phyloP scores from a whole-genome alignment of 2,888 invertebrate genomes.

The Rhamnusium bicolor region DNA sequence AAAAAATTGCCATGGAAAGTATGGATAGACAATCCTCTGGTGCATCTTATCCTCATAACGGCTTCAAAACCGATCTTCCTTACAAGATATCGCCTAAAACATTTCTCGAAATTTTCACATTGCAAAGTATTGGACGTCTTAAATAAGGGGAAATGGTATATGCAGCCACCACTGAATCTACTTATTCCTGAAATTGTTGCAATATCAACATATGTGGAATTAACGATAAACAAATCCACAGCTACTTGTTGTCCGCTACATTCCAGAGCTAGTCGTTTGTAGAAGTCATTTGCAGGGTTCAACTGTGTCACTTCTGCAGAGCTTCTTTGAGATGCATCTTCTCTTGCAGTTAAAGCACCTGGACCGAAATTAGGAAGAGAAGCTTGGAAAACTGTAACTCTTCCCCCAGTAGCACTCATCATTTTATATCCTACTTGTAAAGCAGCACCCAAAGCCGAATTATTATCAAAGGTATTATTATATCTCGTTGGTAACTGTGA shows the following conservation, averaged over 20 bases:
- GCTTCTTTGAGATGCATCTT: constrained; percentile 89
- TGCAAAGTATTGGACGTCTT: constrained; percentile 80
- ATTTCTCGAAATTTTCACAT: constrained; percentile 82
- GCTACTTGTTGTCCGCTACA: constrained; percentile 97
- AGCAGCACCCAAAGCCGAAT: constrained; percentile 93
- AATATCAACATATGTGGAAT: constrained; percentile 94
- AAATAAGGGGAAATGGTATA: constrained; percentile 94
- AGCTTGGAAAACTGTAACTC: constrained; percentile 95
- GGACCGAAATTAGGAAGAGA: constrained; percentile 91
- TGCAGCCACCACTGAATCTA: constrained; percentile 91
- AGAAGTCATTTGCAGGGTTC: constrained; percentile 97
- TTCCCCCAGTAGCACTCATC: constrained; percentile 93
- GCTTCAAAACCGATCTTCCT: constrained; percentile 99
- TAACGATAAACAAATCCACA: constrained; percentile 95
- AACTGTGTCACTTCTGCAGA: constrained; percentile 89
- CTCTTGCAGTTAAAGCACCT: constrained; percentile 87
- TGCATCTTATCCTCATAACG: constrained; percentile 97
- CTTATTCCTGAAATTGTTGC: constrained; percentile 95
- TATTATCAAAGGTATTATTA: constrained; percentile 78
- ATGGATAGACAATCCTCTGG: constrained; percentile 94
- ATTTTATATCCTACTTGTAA: constrained; percentile 93
- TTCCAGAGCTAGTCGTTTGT: constrained; percentile 95
- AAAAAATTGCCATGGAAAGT: constrained; percentile 99
- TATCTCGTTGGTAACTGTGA: constrained; percentile 84
- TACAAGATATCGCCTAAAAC: constrained; percentile 90